These are phyloP conservation scores for Hemitrygon akajei DNA, from an alignment of 2,797 vertebrate species.

Conservation along the genomic window DNA sequence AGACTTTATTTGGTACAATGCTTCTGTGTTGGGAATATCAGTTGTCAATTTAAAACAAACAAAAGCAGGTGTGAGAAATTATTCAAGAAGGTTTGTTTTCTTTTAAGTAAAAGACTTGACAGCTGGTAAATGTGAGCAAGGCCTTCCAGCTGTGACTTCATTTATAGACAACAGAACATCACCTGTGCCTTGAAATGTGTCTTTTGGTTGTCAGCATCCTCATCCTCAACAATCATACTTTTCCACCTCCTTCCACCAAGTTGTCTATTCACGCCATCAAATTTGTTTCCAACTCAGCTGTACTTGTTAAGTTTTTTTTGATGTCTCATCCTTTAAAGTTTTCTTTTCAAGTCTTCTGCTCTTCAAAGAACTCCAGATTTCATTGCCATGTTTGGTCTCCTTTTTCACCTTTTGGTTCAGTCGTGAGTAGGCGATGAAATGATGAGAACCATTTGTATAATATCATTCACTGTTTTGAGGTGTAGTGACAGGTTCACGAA, in stretches of 20 bases:
- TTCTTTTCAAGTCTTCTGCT: background rate
- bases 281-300: background rate
- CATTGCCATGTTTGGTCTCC: background rate
- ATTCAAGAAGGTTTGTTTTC: background rate
- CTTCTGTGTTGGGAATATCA: background rate
- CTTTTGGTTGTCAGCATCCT: background rate
- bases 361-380: background rate
- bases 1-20: background rate
- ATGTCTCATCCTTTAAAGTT: background rate
- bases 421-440: background rate
- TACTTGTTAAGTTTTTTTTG: background rate
- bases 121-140: background rate
- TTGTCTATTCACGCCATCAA: background rate
- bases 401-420: background rate
- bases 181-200: background rate
- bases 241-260: too few relatives aligned
- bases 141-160: background rate
- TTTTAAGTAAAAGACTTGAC: background rate
- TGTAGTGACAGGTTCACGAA: background rate
- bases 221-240: background rate
- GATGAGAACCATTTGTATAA: background rate
- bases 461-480: background rate
- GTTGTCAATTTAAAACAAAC: background rate
- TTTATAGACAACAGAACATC: background rate
- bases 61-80: background rate